Conservation (phyloP, 2,888 invertebrate genomes). For the Xestia rhomboidea region DNA sequence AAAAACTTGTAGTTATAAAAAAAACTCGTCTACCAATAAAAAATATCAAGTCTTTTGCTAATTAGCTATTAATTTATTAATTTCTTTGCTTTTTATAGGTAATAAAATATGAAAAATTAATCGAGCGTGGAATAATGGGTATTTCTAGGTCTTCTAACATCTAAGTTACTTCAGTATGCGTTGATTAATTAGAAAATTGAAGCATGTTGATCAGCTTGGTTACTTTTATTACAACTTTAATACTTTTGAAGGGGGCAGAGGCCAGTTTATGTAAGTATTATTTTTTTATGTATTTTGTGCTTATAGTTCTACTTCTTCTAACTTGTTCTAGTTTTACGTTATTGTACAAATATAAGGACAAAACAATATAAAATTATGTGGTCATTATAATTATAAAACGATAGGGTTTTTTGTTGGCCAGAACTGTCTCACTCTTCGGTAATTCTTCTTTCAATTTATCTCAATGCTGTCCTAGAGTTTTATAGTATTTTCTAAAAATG, state of each 20-base stretch:
- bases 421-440: background rate
- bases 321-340: background rate
- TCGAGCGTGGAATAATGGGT: slow-evolving; percentile 4
- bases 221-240: slow-evolving; percentile 12
- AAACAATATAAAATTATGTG: background rate
- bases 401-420: background rate
- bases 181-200: slow-evolving; percentile 34
- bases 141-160: background rate
- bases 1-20: too few species aligned
- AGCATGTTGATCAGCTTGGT: slow-evolving; percentile 49
- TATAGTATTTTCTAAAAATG: background rate
- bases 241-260: slow-evolving; percentile 25
- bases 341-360: background rate
- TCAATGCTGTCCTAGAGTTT: background rate
- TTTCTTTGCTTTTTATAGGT: slow-evolving; percentile 27
- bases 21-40: too few species aligned
- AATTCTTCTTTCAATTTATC: background rate
- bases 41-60: background rate
- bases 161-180: background rate
- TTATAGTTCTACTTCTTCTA: background rate
- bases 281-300: background rate
- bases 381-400: background rate
- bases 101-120: slow-evolving; percentile 19
- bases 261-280: slow-evolving; percentile 55
- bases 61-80: slow-evolving; percentile 40